Base-by-base conservation (phyloP, 2,113 vertebrate genomes). In the Amphiprion ocellaris region DNA sequence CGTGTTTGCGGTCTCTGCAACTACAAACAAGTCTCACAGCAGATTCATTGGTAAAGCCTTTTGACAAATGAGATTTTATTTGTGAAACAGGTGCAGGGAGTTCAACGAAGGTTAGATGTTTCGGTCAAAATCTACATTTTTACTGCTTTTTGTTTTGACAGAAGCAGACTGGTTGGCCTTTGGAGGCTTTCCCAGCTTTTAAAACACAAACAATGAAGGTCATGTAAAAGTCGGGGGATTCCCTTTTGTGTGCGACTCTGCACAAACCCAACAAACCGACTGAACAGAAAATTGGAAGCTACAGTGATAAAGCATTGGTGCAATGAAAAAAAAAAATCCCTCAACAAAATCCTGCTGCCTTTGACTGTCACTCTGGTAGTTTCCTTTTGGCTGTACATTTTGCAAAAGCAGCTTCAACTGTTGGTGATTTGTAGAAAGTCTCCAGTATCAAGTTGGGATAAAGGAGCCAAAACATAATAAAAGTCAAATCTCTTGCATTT, bases 231-330 rank as follows among this genome's bases (percentile, higher is more conserved):
- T 44, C 41, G 15, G 11, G 41, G 41, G 14, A 44, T 9, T 44
- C 11, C 11, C 11, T 44, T 12, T 44, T 44, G 41, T 12, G 14
- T 44, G 63, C 26, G 5, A 50, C 23, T 39, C 14, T 37, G 15
- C 55, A 55, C 10, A 46, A 75, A 71, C 41, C 49, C 70, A 33
- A 33, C 33, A 33, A 33, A 37, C 33, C 8, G 2, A 60, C 26
- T 2, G 26, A 59, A 41, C 4, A 33, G 24, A 59, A 26, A 59
- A 54, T 26, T 14, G 21, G 66, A 7, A 44, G 14, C 41, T 44
- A 61, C n/a, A 69, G 15, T 44, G 33, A 61, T 61, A 30, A 44
- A 54, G 26, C 7, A n/a, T 39, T 74, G 19, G 53, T 64, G 64
- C 33, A 2, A 8, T 10, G 10, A 10, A 37, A 37, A 37, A 30